phyloP scores from a whole-genome alignment of 2,797 vertebrate genomes.

The Poeciliopsis presidionis region DNA sequence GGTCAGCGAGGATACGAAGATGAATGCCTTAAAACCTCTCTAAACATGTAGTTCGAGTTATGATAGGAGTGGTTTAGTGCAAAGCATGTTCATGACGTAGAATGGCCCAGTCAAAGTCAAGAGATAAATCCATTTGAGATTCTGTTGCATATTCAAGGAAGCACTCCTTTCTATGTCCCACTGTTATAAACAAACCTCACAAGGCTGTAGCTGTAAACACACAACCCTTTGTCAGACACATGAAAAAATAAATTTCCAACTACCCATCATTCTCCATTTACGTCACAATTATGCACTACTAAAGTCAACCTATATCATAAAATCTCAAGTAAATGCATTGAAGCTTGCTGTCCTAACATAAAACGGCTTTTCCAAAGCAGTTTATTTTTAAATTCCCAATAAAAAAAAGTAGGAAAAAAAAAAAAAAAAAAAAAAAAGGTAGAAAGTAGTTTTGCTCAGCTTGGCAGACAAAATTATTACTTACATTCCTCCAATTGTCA shows the following conservation, averaged over 20 bases:
- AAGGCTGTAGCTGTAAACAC: not conserved
- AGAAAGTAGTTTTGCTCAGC: not conserved
- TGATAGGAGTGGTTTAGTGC: not conserved
- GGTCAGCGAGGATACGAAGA: not conserved
- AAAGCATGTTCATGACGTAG: not conserved
- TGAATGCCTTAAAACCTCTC: not conserved
- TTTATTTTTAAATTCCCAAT: not conserved
- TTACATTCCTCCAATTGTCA: slow-evolving; percentile 97
- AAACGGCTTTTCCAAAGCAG: not conserved
- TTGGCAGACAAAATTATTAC: slow-evolving; percentile 56
- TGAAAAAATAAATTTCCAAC: not conserved
- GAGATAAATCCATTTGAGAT: not conserved
- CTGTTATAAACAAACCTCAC: not conserved
- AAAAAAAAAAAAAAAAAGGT: not conserved
- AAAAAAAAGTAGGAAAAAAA: too few species aligned
- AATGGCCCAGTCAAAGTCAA: not conserved
- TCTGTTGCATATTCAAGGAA: not conserved
- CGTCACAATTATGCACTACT: not conserved
- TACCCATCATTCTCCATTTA: not conserved
- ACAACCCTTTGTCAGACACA: not conserved
- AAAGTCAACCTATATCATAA: not conserved
- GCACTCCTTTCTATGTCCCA: not conserved
- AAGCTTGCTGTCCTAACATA: not conserved
- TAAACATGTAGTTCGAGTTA: not conserved
- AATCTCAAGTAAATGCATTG: not conserved